A percentile compares a stretch with the other conserved stretches of the same genome.
Evolutionary conservation across 2,797 vertebrate species (phyloP).

Genomic region (Eospalax fontanierii): DNA sequence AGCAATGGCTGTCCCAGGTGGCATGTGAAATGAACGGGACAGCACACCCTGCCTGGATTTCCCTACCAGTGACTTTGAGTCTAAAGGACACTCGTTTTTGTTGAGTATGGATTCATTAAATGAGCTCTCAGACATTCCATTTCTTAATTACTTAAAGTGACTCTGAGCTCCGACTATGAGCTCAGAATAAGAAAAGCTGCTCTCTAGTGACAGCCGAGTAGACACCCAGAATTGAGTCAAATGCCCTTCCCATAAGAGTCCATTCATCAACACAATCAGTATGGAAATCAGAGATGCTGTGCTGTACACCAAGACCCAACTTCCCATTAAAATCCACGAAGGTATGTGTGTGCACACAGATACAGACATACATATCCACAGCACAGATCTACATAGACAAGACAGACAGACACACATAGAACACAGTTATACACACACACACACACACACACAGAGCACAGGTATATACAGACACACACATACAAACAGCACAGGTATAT

Average conservation of each 20-base stretch:
- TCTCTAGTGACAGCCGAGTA: not conserved
- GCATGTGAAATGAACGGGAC: not conserved
- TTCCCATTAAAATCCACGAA: not conserved
- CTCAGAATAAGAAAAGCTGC: not conserved
- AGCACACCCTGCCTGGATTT: not conserved
- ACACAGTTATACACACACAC: not conserved
- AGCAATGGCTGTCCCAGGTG: rapidly evolving
- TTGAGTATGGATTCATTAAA: not conserved
- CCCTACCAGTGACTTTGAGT: not conserved
- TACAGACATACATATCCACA: not conserved
- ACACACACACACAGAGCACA: not conserved
- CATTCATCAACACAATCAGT: not conserved
- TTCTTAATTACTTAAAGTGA: slow-evolving; percentile 32
- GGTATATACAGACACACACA: not conserved
- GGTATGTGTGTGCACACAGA: not conserved
- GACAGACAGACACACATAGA: not conserved
- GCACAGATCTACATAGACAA: rapidly evolving
- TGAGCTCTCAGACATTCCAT: not conserved
- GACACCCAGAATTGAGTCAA: not conserved
- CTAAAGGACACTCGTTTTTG: not conserved
- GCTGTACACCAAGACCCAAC: not conserved
- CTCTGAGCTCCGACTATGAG: not conserved
- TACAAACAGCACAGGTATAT: too few species aligned
- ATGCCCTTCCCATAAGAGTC: not conserved
- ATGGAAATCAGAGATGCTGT: not conserved